These are phyloP conservation scores for Lota lota DNA, from an alignment of 2,113 vertebrate species.

Conservation along the genomic window DNA sequence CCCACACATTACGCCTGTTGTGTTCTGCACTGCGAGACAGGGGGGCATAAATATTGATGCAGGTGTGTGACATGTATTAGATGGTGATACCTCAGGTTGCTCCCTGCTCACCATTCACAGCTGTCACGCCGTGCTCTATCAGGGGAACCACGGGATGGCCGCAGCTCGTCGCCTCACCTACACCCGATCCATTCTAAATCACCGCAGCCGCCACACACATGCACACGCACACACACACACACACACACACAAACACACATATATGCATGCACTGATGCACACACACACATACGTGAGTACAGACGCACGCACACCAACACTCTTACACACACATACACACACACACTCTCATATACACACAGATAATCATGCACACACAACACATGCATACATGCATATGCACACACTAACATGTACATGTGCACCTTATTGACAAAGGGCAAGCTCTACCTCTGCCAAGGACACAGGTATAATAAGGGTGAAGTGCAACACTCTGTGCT, in stretches of 20 bases:
- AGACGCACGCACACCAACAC: too few relatives aligned
- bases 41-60: slow-evolving; percentile 78
- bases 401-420: neutral
- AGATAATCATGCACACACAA: too few relatives aligned
- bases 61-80: slow-evolving; percentile 76
- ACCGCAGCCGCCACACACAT: slow-evolving; percentile 36
- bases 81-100: slow-evolving; percentile 74
- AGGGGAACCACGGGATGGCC: slow-evolving; percentile 70
- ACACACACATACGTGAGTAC: too few relatives aligned
- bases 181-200: slow-evolving; percentile 77
- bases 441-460: slow-evolving; percentile 76
- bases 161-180: slow-evolving; percentile 75
- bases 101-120: slow-evolving; percentile 73
- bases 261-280: too few relatives aligned
- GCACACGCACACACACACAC: neutral
- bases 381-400: too few relatives aligned
- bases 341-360: too few relatives aligned
- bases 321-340: too few relatives aligned
- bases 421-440: slow-evolving; percentile 70
- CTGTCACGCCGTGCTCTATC: slow-evolving; percentile 75
- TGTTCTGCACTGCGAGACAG: slow-evolving; percentile 46
- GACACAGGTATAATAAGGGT: slow-evolving; percentile 76
- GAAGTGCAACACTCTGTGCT: slow-evolving; percentile 58
- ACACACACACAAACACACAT: slow-evolving; percentile 11
- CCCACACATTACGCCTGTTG: slow-evolving; percentile 26